Conservation (phyloP, 2,888 invertebrate species). For the Diarsia rubi region DNA sequence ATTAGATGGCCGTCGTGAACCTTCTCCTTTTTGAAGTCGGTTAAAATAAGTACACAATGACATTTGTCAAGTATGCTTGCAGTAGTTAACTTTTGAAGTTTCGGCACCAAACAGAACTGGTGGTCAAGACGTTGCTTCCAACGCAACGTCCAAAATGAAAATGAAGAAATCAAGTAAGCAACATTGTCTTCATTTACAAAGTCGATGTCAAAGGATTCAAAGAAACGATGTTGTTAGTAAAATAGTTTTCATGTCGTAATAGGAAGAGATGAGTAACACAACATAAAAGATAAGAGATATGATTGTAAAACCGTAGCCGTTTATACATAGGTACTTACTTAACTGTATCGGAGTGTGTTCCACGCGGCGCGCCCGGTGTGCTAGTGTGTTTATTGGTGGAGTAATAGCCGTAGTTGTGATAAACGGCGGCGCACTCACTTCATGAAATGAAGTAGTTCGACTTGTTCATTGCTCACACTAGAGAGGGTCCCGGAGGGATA, state of each 20-base stretch:
- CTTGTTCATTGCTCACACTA: neutral
- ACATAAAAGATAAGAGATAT: neutral
- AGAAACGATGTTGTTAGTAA: neutral
- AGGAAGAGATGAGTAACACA: neutral
- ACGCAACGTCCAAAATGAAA: too few species aligned
- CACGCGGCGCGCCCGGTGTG: too few species aligned
- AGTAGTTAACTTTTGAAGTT: neutral
- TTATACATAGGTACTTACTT: neutral
- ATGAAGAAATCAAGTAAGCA: too few species aligned
- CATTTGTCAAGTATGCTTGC: neutral
- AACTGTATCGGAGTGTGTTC: neutral
- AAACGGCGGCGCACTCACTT: constrained; percentile 1
- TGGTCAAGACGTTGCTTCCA: neutral
- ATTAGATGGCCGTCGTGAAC: too few species aligned
- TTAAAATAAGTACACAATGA: neutral
- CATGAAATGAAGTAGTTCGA: constrained; percentile 12
- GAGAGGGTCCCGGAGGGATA: neutral
- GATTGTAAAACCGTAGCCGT: neutral
- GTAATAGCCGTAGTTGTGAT: neutral
- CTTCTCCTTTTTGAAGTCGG: too few species aligned
- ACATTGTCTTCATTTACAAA: neutral
- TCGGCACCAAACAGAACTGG: neutral
- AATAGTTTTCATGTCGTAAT: too few species aligned
- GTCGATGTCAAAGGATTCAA: neutral
- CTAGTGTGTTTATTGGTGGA: neutral